Base-by-base conservation (phyloP, 1,140 invertebrate species). In the Papilio polytes region DNA sequence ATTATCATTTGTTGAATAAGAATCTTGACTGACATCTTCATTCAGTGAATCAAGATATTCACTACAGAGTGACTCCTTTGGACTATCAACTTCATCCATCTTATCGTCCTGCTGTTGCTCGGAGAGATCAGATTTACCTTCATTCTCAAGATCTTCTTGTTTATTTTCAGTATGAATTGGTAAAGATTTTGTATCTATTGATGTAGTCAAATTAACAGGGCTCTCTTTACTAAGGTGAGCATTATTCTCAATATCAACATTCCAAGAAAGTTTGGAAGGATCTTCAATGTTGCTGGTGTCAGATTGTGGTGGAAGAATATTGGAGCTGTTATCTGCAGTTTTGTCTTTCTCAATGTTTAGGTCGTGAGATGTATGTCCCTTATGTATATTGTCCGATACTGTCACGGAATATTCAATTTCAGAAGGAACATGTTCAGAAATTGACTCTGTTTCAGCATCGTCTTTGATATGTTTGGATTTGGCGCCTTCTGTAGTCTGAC, bases 361-460 rank as follows among this genome's bases (percentile, higher is more conserved):
- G 20, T 82, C 83, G 59, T 89, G 85, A 31, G 88, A 84, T 56
- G 20, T 66, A n/a, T 87, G 78, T 26, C 80, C 80, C 15, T 85
- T 74, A 6, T 66, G 36, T 15, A 76, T 80, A 74, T 87, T 81
- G 13, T 92, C 87, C 6, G 89, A 88, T n/a, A 91, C 91, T 13
- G 88, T 86, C 44, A 88, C 36, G 20, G 91, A 93, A 81, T 90
- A 88, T 73, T 94, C 92, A 36, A 90, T 83, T 85, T 90, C 90
- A 41, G 89, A 91, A 26, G 90, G 91, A 81, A 95, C 88, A 72
- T 94, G 89, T 80, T 95, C 94, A 10, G 94, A 94, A 86, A 95
- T 91, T 20, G 92, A 94, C 80, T 92, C 92, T 44, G 89, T 88
- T 80, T 87, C 86, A 83, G 87, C 91, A 51, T 80, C 81, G 48